Evolutionary conservation across 2,888 invertebrate species (phyloP).

Genomic region (Tinea trinotella): DNA sequence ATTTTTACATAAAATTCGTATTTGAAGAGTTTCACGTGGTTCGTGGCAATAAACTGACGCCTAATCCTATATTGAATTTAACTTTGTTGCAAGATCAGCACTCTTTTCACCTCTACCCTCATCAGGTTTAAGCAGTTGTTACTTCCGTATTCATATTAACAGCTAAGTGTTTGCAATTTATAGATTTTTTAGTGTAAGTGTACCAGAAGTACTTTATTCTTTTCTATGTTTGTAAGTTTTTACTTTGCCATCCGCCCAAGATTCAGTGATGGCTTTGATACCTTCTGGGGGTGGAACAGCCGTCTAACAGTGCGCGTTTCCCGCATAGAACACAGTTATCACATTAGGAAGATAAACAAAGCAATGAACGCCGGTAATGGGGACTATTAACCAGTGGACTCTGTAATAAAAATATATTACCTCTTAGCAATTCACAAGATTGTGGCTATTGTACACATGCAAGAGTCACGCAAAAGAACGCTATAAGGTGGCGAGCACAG

Average conservation of each 20-base stretch:
- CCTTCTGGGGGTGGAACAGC: background rate
- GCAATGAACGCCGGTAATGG: slow-evolving; percentile 42
- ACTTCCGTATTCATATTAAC: too few relatives aligned
- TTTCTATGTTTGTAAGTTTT: background rate
- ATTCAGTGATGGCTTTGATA: background rate
- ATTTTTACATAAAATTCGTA: too few relatives aligned
- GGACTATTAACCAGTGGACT: slow-evolving; percentile 44
- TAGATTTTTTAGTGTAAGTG: too few relatives aligned
- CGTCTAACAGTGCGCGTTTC: background rate
- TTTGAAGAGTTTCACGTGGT: too few relatives aligned
- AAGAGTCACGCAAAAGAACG: slow-evolving; percentile 20
- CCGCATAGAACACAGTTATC: slow-evolving; percentile 18
- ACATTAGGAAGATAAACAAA: slow-evolving; percentile 39
- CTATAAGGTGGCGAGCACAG: slow-evolving; percentile 12
- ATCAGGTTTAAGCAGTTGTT: too few relatives aligned
- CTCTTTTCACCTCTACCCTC: too few relatives aligned
- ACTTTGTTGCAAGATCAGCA: too few relatives aligned
- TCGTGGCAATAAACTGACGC: too few relatives aligned
- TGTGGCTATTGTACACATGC: slow-evolving; percentile 19
- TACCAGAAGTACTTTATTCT: too few relatives aligned
- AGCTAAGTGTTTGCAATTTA: too few relatives aligned
- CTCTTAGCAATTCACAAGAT: slow-evolving; percentile 25
- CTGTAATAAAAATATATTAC: slow-evolving; percentile 57
- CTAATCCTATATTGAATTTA: too few relatives aligned
- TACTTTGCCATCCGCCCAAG: background rate